Evolutionary conservation across 2,797 vertebrate species (phyloP).

Genomic region (Momotus momota): DNA sequence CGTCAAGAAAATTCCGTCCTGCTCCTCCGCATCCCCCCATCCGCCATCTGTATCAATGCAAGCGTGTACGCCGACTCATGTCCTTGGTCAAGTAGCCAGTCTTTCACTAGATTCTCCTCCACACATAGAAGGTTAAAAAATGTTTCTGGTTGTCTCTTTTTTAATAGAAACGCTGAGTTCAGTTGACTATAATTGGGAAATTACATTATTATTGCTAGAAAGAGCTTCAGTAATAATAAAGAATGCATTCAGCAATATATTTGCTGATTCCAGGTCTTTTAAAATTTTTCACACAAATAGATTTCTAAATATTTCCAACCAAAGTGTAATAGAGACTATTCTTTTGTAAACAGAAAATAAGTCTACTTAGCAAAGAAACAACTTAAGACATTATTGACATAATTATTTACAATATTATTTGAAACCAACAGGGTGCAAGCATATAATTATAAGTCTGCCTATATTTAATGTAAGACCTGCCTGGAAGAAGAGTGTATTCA

Average conservation of each 20-base stretch:
- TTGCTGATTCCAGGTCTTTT: background rate
- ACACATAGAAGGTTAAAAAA: background rate
- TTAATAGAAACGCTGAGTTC: background rate
- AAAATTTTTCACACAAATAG: background rate
- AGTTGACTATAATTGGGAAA: background rate
- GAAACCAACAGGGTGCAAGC: background rate
- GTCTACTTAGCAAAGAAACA: background rate
- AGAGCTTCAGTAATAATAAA: background rate
- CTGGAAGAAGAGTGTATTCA: background rate
- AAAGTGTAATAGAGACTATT: background rate
- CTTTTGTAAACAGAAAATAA: background rate
- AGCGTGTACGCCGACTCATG: too few species aligned
- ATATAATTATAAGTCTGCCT: background rate
- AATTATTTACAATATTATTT: background rate
- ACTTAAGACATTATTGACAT: background rate
- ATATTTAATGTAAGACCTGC: background rate
- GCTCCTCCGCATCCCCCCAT: too few species aligned
- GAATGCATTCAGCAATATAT: background rate
- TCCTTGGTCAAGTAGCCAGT: too few species aligned
- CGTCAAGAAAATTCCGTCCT: too few species aligned
- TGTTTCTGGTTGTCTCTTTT: background rate
- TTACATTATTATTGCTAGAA: background rate
- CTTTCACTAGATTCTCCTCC: too few species aligned
- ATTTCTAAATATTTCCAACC: background rate
- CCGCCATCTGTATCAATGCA: too few species aligned